phyloP scores from a whole-genome alignment of 2,888 invertebrate species.

The Drosophila fulvimacula region DNA sequence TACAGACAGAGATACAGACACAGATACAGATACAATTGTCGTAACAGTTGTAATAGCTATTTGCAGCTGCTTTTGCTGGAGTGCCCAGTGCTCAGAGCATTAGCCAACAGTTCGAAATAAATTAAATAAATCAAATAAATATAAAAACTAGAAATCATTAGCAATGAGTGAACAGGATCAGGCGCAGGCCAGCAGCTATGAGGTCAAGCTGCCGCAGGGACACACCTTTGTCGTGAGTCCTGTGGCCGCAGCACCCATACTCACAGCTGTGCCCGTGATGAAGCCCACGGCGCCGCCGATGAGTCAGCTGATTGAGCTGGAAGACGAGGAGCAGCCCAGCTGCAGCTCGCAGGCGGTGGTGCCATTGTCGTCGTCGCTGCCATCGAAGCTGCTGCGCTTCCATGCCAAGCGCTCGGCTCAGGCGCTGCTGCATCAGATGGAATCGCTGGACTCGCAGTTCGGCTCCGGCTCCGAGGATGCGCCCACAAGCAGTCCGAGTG shows the following conservation, averaged over 20 bases:
- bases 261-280: constrained; percentile 75
- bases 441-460: constrained; percentile 77
- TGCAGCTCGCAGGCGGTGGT: constrained; percentile 79
- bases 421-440: constrained; percentile 73
- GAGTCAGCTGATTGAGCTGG: not conserved
- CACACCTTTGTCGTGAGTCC: constrained; percentile 80
- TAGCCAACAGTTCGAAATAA: constrained; percentile 24
- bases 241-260: constrained; percentile 51
- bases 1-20: constrained; percentile 4
- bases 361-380: constrained; percentile 83
- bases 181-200: constrained; percentile 36
- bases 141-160: not conserved
- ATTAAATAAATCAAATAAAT: not conserved
- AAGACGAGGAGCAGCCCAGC: constrained; percentile 60
- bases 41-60: constrained; percentile 1
- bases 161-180: constrained; percentile 41
- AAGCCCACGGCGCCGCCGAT: constrained; percentile 22
- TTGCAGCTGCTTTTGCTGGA: constrained; percentile 62
- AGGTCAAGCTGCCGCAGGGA: constrained; percentile 68
- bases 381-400: constrained; percentile 81
- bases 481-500: constrained; percentile 57
- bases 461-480: constrained; percentile 68
- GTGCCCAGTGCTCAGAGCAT: constrained; percentile 74
- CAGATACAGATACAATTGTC: constrained; percentile 11
- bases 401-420: constrained; percentile 81